Percentiles rank a stretch among this genome's conserved stretches.
Evolutionary conservation across 1,140 invertebrate species (phyloP).

Genomic region (Formica selysi): DNA sequence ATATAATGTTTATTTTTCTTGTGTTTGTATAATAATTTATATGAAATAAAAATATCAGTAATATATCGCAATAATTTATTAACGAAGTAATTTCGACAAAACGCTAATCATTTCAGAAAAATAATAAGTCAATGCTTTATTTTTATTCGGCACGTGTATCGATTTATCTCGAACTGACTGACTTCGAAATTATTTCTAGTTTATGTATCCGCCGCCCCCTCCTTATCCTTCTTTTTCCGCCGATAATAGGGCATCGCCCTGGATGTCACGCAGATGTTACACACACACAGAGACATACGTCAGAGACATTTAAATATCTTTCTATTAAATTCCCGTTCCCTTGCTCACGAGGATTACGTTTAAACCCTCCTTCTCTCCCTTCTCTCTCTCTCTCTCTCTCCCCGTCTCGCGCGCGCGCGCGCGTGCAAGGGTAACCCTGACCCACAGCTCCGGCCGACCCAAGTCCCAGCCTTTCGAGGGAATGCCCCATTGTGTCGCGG

Average conservation of each 20-base stretch:
- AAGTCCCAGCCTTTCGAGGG: constrained; percentile 79
- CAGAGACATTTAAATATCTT: constrained; percentile 73
- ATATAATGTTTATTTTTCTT: too few relatives aligned
- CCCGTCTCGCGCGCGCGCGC: too few relatives aligned
- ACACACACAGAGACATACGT: not conserved
- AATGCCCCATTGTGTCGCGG: constrained; percentile 78
- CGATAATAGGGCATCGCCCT: constrained; percentile 10
- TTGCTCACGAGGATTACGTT: constrained; percentile 50
- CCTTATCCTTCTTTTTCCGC: constrained; percentile 8
- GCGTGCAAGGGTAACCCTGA: constrained; percentile 81
- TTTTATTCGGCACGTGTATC: not conserved
- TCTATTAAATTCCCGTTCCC: constrained; percentile 74
- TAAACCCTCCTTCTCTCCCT: constrained; percentile 57
- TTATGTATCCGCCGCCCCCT: not conserved
- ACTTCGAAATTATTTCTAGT: not conserved
- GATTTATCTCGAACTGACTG: not conserved
- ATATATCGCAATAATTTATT: not conserved
- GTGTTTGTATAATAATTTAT: too few relatives aligned
- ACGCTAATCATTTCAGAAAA: not conserved
- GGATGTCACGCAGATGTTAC: constrained; percentile 20
- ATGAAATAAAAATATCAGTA: too few relatives aligned
- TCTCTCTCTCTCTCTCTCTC: not conserved
- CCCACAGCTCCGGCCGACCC: constrained; percentile 79
- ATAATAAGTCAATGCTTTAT: not conserved
- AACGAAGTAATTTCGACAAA: not conserved